These are phyloP conservation scores for Globia sparganii DNA, from an alignment of 2,888 invertebrate genomes.

Conservation along the genomic window DNA sequence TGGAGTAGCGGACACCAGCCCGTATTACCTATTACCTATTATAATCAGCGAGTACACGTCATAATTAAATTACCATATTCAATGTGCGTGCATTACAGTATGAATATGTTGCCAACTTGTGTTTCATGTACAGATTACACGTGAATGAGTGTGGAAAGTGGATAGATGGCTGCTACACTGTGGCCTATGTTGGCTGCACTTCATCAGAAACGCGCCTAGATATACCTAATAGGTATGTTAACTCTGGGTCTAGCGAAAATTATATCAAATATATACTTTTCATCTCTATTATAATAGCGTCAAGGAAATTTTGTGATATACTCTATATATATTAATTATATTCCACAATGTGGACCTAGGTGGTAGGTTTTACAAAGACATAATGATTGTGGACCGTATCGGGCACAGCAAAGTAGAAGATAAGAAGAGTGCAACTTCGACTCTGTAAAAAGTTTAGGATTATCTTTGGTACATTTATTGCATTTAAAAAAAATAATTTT, in stretches of 20 bases:
- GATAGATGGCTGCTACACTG: background rate
- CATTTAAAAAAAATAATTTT: background rate
- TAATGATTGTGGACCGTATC: too few species aligned
- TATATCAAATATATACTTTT: background rate
- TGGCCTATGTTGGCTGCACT: background rate
- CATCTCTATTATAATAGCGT: background rate
- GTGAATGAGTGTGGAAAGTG: constrained; percentile 4
- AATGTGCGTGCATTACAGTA: constrained; percentile 16
- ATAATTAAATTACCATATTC: constrained; percentile 61
- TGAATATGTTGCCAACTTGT: constrained; percentile 13
- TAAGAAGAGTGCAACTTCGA: background rate
- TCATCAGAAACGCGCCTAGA: background rate
- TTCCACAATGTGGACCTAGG: too few species aligned
- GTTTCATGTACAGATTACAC: constrained; percentile 27
- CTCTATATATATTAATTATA: too few species aligned
- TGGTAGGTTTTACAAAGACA: too few species aligned
- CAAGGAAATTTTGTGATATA: too few species aligned
- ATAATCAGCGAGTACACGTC: too few species aligned
- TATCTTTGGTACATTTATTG: background rate
- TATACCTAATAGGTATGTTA: background rate
- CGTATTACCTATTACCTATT: too few species aligned
- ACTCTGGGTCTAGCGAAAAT: background rate
- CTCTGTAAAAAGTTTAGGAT: background rate
- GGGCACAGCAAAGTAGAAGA: too few species aligned
- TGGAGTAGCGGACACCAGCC: too few species aligned